Base-by-base conservation (phyloP, 92 coral and sea anemone species). In the Porites rus region DNA sequence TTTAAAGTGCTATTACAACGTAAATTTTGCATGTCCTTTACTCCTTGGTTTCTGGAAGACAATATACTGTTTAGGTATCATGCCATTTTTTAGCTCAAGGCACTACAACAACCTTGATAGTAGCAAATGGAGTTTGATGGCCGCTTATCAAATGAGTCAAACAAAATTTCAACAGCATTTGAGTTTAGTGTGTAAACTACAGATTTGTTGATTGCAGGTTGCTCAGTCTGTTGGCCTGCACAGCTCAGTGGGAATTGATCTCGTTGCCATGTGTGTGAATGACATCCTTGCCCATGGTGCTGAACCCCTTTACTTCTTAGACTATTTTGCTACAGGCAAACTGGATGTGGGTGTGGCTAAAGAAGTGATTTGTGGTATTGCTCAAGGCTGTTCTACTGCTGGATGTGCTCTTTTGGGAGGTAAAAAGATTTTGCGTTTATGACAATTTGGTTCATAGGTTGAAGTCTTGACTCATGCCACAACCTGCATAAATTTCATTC, bases 361-460 rank as follows among this genome's bases (percentile, higher is more conserved):
- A 88, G 92, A 91, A 67, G 95, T 96, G 11, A 89, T 96, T 52
- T 74, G 88, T 77, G 99, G 99, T 10, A 87, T 96, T n/a, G 88
- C 98, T 8, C 87, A 87, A 18, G 99, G 99, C 22, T 96, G 99
- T 66, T 79, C 84, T 8, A 65, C 72, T 61, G 98, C 99, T 9
- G 99, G 96, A 43, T 96, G 99, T 94, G 99, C 98, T 53, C 95
- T 96, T 20, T 71, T 96, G 16, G 99, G 99, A 93, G 99, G 99
- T 96, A 77, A 53, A 79, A 62, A 17, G 56, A 64, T 2, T 51
- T 7, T 8, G 10, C 22, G 8, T n/a, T 70, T 22, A 31, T 46
- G 4, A 69, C 17, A 4, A 2, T n/a, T 18, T 3, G 61, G 14
- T 56, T 2, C 0, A 14, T 56, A 56, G 61, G 61, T 10, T 10